Percentiles rank a stretch among this genome's conserved stretches.
phyloP scores from a whole-genome alignment of 2,888 invertebrate species.

The Troides helena region DNA sequence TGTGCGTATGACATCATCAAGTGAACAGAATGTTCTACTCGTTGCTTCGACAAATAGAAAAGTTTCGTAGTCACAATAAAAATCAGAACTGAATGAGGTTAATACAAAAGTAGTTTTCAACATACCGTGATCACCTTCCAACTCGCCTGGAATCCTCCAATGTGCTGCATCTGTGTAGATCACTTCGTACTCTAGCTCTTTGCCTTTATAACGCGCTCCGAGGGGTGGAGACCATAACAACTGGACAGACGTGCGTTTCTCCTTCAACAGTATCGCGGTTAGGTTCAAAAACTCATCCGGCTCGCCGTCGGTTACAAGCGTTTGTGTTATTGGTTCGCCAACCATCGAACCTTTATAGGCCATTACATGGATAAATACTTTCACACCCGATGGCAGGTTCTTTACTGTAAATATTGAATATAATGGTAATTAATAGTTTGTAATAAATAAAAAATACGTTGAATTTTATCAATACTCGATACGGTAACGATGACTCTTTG shows the following conservation, averaged over 20 bases:
- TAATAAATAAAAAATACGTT: background rate
- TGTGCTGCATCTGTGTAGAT: slow-evolving; percentile 82
- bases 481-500: too few species aligned
- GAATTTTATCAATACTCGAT: background rate
- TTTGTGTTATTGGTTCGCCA: slow-evolving; percentile 76
- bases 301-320: slow-evolving; percentile 69
- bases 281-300: slow-evolving; percentile 76
- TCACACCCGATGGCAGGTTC: slow-evolving; percentile 76
- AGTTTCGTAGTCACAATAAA: too few species aligned
- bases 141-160: slow-evolving; percentile 61
- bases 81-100: background rate
- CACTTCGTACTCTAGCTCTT: slow-evolving; percentile 82
- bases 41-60: too few species aligned
- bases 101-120: background rate
- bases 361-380: slow-evolving; percentile 79
- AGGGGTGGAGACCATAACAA: slow-evolving; percentile 84
- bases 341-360: slow-evolving; percentile 80
- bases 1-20: too few species aligned
- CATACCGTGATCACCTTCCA: slow-evolving; percentile 35
- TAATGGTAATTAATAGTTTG: background rate
- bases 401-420: slow-evolving; percentile 59
- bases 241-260: slow-evolving; percentile 81
- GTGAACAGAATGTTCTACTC: too few species aligned
- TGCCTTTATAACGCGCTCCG: slow-evolving; percentile 69
- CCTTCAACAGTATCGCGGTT: slow-evolving; percentile 73